Evolutionary conservation across 2,888 invertebrate genomes (phyloP).

Genomic region (Arctia plantaginis): DNA sequence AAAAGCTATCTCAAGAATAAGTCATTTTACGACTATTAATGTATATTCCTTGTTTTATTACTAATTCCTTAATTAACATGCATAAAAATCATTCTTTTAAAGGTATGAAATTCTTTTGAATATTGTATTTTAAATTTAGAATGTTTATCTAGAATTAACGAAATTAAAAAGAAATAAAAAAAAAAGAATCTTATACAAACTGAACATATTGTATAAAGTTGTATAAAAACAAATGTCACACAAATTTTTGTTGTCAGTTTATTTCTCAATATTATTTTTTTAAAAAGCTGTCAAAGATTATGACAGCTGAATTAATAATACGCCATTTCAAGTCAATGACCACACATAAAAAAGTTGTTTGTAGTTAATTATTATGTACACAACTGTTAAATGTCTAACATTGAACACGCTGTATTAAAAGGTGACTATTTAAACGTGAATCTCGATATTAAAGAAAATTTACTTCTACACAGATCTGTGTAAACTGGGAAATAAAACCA

Average conservation of each 20-base stretch:
- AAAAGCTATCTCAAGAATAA: not conserved
- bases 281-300: conserved; percentile 40
- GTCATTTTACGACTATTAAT: not conserved
- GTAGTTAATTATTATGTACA: conserved; percentile 33
- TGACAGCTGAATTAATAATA: conserved; percentile 48
- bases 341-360: conserved; percentile 47
- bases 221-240: conserved; percentile 5
- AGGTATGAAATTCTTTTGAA: not conserved
- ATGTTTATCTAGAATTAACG: not conserved
- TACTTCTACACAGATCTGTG: not conserved
- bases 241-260: conserved; percentile 9
- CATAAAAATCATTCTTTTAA: not conserved
- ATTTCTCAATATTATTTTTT: not conserved
- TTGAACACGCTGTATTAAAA: conserved; percentile 12
- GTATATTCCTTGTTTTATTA: not conserved
- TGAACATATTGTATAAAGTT: not conserved
- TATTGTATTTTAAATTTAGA: not conserved
- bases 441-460: not conserved
- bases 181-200: not conserved
- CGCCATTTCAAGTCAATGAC: conserved; percentile 54
- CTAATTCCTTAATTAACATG: not conserved
- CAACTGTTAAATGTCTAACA: conserved; percentile 30
- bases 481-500: not conserved
- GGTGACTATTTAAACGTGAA: conserved; percentile 13
- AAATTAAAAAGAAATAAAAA: not conserved